Base-by-base conservation (phyloP, 2,797 vertebrate species). In the Melanotaenia boesemani region DNA sequence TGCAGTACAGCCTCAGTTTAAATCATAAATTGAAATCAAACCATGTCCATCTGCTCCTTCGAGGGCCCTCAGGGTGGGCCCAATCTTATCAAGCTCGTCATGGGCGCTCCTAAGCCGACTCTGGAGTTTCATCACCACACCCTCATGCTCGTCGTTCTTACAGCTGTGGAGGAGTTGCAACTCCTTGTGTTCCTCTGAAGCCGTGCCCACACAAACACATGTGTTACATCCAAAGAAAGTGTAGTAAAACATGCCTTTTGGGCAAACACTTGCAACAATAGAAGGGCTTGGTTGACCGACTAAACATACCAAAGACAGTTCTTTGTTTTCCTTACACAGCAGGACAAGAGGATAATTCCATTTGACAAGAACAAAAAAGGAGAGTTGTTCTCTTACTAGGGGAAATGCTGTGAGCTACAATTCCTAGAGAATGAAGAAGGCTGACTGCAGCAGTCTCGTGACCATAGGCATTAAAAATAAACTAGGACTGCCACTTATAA, bases 11-110 rank as follows among this genome's bases (percentile, higher is more conserved):
- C 48, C 16, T 44, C 1, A 34, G n/a, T 77, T 69, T 46, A 67
- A 85, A 73, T 67, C 6, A 63, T 67, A 52, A 46, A 60, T 1
- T 30, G 56, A n/a, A 92, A 39, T 85, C 83, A 86, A 44, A 97
- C 97, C 96, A 2, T 94, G 95, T 75, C 93, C 89, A 32, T 96
- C 95, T 2, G 91, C 92, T 63, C 92, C 93, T 79, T 95, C 89
- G 83, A 96, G 83, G 36, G 90, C 86, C 81, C 92, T 95, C 41
- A 97, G 76, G 8, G 91, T 90, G 57, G 81, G 85, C 79, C 89
- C 95, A 74, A 94, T 93, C 87, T 94, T 93, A 24, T 96, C 92
- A 54, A 97, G 86, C 72, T 97, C 95, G 3, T 88, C 77, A 2
- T 88, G 90, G 12, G 91, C 84, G 16, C 83, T 91, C 74, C 91